Conservation (phyloP, 2,888 invertebrate species). For the Euplexia lucipara region DNA sequence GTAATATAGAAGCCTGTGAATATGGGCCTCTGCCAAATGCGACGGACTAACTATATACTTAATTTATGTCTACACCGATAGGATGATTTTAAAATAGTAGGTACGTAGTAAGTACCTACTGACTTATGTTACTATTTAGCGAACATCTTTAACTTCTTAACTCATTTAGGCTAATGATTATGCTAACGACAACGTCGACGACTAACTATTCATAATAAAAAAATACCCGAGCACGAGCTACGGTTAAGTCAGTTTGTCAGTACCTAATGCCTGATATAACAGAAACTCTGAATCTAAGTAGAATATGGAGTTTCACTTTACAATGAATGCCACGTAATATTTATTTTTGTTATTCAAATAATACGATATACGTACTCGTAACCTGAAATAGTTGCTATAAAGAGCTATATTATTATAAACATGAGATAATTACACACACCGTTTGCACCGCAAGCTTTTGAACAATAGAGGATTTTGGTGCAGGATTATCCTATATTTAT, state of each 20-base stretch:
- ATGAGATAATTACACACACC: background rate
- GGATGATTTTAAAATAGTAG: background rate
- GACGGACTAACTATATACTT: background rate
- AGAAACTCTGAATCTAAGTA: background rate
- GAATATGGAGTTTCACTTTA: constrained; percentile 8
- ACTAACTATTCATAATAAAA: constrained; percentile 14
- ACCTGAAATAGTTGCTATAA: background rate
- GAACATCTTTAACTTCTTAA: constrained; percentile 14
- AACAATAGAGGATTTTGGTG: constrained; percentile 4
- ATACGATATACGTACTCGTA: constrained; percentile 8
- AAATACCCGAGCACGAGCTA: constrained; percentile 8
- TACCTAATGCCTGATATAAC: constrained; percentile 3
- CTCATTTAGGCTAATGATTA: constrained; percentile 40
- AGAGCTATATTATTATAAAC: constrained; percentile 10
- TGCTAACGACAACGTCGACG: constrained; percentile 9
- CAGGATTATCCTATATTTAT: background rate
- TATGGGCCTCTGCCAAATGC: constrained; percentile 18
- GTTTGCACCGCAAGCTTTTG: background rate
- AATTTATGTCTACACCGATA: background rate
- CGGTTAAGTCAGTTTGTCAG: background rate
- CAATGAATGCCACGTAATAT: constrained; percentile 1
- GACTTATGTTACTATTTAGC: constrained; percentile 9
- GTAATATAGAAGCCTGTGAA: constrained; percentile 12
- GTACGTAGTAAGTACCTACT: too few relatives aligned
- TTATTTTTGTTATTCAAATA: constrained; percentile 5